A percentile compares a stretch with the other conserved stretches of the same genome.
Conservation (phyloP, 2,113 vertebrate genomes). For the Sceloporus tristichus region DNA sequence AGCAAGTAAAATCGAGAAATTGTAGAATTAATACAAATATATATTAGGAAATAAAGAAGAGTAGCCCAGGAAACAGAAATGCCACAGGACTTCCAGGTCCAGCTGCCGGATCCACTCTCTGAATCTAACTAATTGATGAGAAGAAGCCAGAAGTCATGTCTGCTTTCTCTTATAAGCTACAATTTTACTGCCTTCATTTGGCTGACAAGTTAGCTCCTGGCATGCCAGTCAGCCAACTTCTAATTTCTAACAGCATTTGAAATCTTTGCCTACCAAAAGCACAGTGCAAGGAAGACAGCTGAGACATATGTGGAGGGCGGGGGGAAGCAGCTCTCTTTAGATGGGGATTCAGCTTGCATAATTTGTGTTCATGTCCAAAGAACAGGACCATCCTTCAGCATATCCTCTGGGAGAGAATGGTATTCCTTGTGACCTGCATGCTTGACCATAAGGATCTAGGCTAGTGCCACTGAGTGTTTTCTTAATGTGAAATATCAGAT, state of each 20-base stretch:
- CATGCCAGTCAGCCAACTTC: slow-evolving; percentile 42
- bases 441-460: background rate
- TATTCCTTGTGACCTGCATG: background rate
- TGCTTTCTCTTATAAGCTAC: background rate
- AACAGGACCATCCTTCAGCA: slow-evolving; percentile 44
- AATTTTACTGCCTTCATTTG: slow-evolving; percentile 16
- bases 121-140: slow-evolving; percentile 3
- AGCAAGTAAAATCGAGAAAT: too few species aligned
- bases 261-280: slow-evolving; percentile 1
- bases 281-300: slow-evolving; percentile 37
- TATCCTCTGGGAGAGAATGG: slow-evolving; percentile 20
- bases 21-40: background rate
- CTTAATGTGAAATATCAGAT: background rate
- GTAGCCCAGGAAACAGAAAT: slow-evolving; percentile 21
- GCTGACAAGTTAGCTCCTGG: slow-evolving; percentile 52
- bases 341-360: background rate
- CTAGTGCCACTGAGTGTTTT: background rate
- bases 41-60: background rate
- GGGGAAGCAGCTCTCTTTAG: background rate
- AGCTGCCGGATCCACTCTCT: background rate
- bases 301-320: slow-evolving; percentile 19
- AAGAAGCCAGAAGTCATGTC: slow-evolving; percentile 18
- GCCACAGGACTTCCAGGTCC: background rate
- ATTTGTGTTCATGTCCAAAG: background rate
- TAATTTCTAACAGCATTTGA: slow-evolving; percentile 36